Conservation (phyloP, 2,113 vertebrate genomes). For the Pionites leucogaster region DNA sequence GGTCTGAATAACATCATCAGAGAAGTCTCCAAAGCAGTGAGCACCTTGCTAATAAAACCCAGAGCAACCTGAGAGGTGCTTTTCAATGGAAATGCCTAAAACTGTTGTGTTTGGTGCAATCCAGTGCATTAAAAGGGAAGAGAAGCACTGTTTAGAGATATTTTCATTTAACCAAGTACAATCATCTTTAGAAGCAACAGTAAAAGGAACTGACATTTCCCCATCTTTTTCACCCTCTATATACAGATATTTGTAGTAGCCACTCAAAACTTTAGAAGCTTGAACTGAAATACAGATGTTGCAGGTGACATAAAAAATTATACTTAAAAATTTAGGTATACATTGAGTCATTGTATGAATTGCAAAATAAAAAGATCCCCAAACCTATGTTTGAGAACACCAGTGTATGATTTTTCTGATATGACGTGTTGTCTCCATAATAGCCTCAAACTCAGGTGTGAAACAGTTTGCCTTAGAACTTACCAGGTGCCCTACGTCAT, state of each 20-base stretch:
- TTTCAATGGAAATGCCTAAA: neutral
- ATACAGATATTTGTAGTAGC: neutral
- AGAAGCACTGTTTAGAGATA: neutral
- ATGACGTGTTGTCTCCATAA: neutral
- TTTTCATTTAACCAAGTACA: neutral
- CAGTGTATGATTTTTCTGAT: neutral
- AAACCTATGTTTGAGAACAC: neutral
- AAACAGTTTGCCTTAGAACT: neutral
- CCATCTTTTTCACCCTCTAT: neutral
- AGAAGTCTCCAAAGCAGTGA: neutral
- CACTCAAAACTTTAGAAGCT: neutral
- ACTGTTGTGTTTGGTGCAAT: neutral
- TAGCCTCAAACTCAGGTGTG: neutral
- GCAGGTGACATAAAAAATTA: neutral
- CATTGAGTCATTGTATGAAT: neutral
- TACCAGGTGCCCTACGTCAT: neutral
- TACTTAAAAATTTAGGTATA: neutral
- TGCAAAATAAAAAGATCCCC: neutral
- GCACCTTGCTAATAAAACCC: neutral
- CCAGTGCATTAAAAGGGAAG: neutral
- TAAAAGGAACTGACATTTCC: neutral
- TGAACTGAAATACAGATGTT: neutral
- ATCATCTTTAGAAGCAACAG: neutral
- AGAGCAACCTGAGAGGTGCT: neutral
- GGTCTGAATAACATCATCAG: neutral